Percentiles rank a stretch among this genome's conserved stretches.
phyloP scores from a whole-genome alignment of 1,140 invertebrate genomes.

The Drosophila insularis region DNA sequence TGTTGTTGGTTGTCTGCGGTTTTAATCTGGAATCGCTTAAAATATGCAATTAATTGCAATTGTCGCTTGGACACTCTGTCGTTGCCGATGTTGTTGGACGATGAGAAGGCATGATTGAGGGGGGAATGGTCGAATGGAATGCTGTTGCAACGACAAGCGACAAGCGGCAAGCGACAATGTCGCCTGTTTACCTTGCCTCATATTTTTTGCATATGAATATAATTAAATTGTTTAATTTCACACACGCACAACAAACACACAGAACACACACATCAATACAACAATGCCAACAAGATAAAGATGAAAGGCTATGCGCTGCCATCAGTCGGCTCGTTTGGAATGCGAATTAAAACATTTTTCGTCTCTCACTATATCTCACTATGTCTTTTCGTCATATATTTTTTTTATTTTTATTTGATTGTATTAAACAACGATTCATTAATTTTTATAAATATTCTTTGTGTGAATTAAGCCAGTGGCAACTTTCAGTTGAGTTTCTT shows the following conservation, averaged over 20 bases:
- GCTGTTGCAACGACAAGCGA: slow-evolving; percentile 6
- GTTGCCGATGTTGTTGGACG: slow-evolving; percentile 5
- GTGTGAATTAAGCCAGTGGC: background rate
- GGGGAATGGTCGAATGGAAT: background rate
- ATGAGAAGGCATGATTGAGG: background rate
- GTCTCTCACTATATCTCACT: background rate
- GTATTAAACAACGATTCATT: slow-evolving; percentile 5
- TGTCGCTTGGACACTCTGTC: slow-evolving; percentile 53
- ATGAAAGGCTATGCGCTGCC: background rate
- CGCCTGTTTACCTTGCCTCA: slow-evolving; percentile 29
- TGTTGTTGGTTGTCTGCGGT: slow-evolving; percentile 64
- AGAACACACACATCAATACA: background rate
- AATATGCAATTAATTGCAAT: slow-evolving; percentile 74
- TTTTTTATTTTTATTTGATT: background rate
- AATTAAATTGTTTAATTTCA: slow-evolving; percentile 67
- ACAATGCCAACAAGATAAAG: slow-evolving; percentile 9
- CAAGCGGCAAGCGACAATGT: background rate
- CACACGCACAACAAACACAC: slow-evolving; percentile 34
- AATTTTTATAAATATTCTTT: slow-evolving; percentile 4
- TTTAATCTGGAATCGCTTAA: slow-evolving; percentile 68
- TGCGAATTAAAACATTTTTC: slow-evolving; percentile 4
- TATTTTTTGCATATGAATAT: slow-evolving; percentile 63
- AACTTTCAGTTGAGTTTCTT: background rate
- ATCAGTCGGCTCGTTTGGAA: background rate
- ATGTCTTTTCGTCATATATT: background rate